phyloP scores from a whole-genome alignment of 2,113 vertebrate species.

The Thalassoma bifasciatum region DNA sequence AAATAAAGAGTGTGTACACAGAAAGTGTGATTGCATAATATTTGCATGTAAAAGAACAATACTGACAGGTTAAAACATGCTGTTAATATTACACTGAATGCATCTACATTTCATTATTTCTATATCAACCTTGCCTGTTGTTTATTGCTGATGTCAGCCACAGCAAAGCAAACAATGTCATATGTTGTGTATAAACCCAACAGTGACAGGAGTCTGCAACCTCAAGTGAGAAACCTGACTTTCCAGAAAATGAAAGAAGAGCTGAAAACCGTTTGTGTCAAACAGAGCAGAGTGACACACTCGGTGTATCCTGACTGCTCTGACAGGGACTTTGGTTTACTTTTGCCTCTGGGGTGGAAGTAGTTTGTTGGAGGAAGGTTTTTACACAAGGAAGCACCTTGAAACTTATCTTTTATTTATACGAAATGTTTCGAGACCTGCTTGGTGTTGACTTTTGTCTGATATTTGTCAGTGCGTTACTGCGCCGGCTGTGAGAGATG shows the following conservation, averaged over 20 bases:
- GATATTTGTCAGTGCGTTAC: not conserved
- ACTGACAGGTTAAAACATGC: not conserved
- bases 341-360: not conserved
- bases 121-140: not conserved
- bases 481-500: slow-evolving; percentile 1
- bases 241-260: not conserved
- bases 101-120: not conserved
- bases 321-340: not conserved
- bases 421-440: not conserved
- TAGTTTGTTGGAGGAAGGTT: not conserved
- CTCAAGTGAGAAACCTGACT: not conserved
- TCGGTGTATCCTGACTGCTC: not conserved
- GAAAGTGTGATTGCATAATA: not conserved
- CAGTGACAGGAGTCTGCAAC: not conserved
- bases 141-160: not conserved
- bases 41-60: not conserved
- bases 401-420: not conserved
- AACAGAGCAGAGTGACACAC: not conserved
- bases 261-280: not conserved
- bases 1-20: not conserved
- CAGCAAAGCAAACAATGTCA: slow-evolving; percentile 1
- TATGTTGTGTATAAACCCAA: too few species aligned
- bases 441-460: not conserved
- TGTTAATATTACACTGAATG: not conserved
- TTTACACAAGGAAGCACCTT: not conserved